Conservation (phyloP, 2,797 vertebrate species). For the Dryobates pubescens region DNA sequence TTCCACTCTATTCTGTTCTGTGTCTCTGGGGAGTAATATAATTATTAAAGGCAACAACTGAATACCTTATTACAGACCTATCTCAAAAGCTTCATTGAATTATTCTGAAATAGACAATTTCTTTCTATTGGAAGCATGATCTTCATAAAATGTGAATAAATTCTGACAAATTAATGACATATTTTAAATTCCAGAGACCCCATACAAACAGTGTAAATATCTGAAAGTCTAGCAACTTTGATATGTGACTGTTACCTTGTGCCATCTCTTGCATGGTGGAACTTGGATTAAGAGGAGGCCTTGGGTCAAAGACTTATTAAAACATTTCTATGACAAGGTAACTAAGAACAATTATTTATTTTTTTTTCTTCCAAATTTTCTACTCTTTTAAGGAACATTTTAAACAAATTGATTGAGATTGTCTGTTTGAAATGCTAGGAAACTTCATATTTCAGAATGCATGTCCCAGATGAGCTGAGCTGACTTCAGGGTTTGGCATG, state of each 20-base stretch:
- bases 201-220: not conserved
- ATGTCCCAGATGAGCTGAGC: not conserved
- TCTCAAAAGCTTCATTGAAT: not conserved
- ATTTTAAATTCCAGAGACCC: not conserved
- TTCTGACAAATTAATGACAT: not conserved
- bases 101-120: not conserved
- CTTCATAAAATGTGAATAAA: not conserved
- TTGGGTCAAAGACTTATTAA: not conserved
- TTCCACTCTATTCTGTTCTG: too few species aligned
- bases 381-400: not conserved
- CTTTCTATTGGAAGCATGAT: not conserved
- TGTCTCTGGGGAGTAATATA: not conserved
- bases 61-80: not conserved
- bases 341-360: not conserved
- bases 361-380: not conserved
- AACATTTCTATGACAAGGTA: not conserved
- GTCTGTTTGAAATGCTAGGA: not conserved
- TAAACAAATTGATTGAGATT: not conserved
- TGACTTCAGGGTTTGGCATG: not conserved
- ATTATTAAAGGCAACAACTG: conserved; percentile 1
- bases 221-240: not conserved
- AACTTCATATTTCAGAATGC: not conserved
- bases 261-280: not conserved
- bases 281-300: not conserved
- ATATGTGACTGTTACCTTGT: not conserved